Conservation (phyloP, 2,888 invertebrate species). For the Dryobota labecula region DNA sequence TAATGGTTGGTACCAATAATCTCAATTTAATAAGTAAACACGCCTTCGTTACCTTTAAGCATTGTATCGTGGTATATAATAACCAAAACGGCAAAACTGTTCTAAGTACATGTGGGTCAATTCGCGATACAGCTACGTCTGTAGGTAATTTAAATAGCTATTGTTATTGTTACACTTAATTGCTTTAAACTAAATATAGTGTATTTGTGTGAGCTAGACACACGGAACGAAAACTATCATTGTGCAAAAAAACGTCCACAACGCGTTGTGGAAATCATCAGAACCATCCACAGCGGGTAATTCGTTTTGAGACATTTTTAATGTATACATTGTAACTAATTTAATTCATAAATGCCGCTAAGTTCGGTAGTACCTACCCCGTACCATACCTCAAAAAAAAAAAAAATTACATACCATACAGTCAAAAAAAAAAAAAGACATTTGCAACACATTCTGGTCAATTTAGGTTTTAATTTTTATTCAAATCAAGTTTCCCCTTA, state of each 20-base stretch:
- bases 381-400: neutral
- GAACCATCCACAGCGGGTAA: neutral
- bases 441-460: neutral
- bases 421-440: neutral
- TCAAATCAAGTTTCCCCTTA: too few relatives aligned
- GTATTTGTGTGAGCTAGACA: neutral
- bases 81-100: slow-evolving; percentile 16
- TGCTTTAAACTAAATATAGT: slow-evolving; percentile 14
- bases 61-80: slow-evolving; percentile 25
- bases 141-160: slow-evolving; percentile 30
- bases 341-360: neutral
- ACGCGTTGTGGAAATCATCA: neutral
- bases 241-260: slow-evolving; percentile 11
- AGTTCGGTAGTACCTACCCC: neutral
- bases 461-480: neutral
- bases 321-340: neutral
- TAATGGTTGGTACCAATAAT: slow-evolving; percentile 50
- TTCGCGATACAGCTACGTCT: slow-evolving; percentile 27
- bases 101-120: slow-evolving; percentile 37
- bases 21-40: slow-evolving; percentile 44
- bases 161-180: slow-evolving; percentile 19
- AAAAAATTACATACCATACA: too few relatives aligned
- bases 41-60: slow-evolving; percentile 46
- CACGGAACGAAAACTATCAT: slow-evolving; percentile 1
- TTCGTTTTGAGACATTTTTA: neutral